Percentiles rank a stretch among this genome's conserved stretches.
phyloP scores from a whole-genome alignment of 1,140 invertebrate genomes.

The Diorhabda elongata region DNA sequence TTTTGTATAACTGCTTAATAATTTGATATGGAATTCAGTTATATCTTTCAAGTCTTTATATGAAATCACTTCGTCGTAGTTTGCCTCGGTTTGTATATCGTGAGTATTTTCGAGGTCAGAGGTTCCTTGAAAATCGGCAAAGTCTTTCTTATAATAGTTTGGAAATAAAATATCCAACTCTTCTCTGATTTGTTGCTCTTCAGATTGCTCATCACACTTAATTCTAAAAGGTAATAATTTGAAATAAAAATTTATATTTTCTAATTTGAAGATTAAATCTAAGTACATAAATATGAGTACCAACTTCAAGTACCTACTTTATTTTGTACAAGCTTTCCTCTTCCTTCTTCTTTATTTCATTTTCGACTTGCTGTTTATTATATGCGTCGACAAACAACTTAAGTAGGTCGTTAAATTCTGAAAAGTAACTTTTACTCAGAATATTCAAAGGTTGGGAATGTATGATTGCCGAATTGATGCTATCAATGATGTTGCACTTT shows the following conservation, averaged over 20 bases:
- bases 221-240: conserved; percentile 45
- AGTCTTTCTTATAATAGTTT: conserved; percentile 65
- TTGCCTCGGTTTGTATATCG: conserved; percentile 33
- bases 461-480: conserved; percentile 55
- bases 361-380: conserved; percentile 69
- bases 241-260: neutral
- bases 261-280: neutral
- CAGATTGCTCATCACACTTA: conserved; percentile 59
- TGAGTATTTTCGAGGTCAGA: conserved; percentile 29
- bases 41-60: conserved; percentile 56
- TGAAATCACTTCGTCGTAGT: conserved; percentile 47
- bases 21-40: conserved; percentile 57
- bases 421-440: conserved; percentile 48
- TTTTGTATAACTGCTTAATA: conserved; percentile 54
- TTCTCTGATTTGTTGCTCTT: conserved; percentile 67
- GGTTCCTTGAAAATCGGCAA: conserved; percentile 53
- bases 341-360: conserved; percentile 63
- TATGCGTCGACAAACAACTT: conserved; percentile 64
- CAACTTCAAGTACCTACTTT: conserved; percentile 50
- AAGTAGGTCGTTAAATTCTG: conserved; percentile 55
- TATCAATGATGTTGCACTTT: conserved; percentile 63
- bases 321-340: conserved; percentile 79
- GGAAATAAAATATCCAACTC: conserved; percentile 78
- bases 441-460: conserved; percentile 43
- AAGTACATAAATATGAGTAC: neutral